Base-by-base conservation (phyloP, 2,888 invertebrate species). In the Drosophila prolongata region DNA sequence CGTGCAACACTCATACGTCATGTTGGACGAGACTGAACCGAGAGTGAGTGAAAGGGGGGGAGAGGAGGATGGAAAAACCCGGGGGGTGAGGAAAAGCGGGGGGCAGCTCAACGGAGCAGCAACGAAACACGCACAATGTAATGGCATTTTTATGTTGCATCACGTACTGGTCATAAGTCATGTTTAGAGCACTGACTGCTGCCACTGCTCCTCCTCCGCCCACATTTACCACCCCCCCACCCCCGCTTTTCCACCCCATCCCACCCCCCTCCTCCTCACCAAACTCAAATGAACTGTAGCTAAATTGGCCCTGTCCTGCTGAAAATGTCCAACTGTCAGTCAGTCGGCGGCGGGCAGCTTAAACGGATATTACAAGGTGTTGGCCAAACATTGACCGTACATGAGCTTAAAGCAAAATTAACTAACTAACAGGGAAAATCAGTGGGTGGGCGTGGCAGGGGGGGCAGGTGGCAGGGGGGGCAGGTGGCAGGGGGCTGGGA, bases 101-200 rank as follows among this genome's bases (percentile, higher is more conserved):
- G 24, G 42, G 19, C 27, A 19, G 43, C 58, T 54, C 62, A 58
- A 14, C 71, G n/a, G 68, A 59, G 71, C 59, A 60, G 67, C 73
- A 59, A 42, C 55, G 71, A 53, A 81, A 77, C 77, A 80, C 87
- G 84, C 81, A 82, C 81, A 78, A 80, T 84, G 79, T 87, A 89
- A 85, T 87, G 83, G 85, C 85, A 90, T 89, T 90, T 90, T 91
- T 90, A 90, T 90, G 90, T 91, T 90, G 90, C 90, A 91, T 91
- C 90, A 90, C 91, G 91, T 90, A 90, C 76, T 78, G 90, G 89
- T 90, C 91, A 90, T 91, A 90, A 90, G 91, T 90, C 90, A 90
- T 90, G 91, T 90, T 91, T 90, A 87, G 85, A 87, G 86, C 86
- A 82, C 86, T 90, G 90, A 89, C 89, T 89, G 87, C 79, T 80